Evolutionary conservation across 2,888 invertebrate genomes (phyloP).

Genomic region (Neria commutata): DNA sequence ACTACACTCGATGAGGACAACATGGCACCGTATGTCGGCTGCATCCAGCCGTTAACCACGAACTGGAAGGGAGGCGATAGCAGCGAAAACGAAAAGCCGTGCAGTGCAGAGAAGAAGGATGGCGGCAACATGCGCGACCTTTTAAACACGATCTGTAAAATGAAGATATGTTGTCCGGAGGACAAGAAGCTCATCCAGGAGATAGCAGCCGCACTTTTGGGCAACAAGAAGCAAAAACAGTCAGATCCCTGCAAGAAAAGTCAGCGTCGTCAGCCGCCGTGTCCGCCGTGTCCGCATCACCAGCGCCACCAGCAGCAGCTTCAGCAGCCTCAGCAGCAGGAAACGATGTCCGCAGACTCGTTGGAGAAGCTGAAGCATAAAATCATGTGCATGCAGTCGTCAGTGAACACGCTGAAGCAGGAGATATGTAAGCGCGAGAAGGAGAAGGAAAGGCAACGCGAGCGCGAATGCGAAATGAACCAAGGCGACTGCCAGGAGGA

Average conservation of each 20-base stretch:
- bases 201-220: constrained; percentile 42
- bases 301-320: background rate
- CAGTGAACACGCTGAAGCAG: constrained; percentile 43
- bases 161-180: constrained; percentile 50
- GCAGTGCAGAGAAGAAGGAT: background rate
- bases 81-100: constrained; percentile 23
- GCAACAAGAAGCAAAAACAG: constrained; percentile 30
- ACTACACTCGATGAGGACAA: constrained; percentile 57
- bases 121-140: constrained; percentile 35
- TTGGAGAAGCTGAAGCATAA: constrained; percentile 46
- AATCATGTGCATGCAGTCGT: constrained; percentile 46
- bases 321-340: constrained; percentile 3
- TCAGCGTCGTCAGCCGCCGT: constrained; percentile 22
- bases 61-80: constrained; percentile 26
- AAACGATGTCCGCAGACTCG: background rate
- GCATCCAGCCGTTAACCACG: constrained; percentile 16
- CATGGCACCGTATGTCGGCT: constrained; percentile 37
- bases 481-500: constrained; percentile 32
- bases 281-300: background rate
- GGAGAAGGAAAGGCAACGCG: constrained; percentile 5
- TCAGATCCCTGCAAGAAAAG: constrained; percentile 23
- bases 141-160: constrained; percentile 46
- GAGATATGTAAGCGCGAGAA: constrained; percentile 41
- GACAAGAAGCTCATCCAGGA: constrained; percentile 48
- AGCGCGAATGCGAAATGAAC: background rate